A percentile compares a stretch with the other conserved stretches of the same genome.
phyloP scores from a whole-genome alignment of 2,113 vertebrate genomes.

The Arizona elegans region DNA sequence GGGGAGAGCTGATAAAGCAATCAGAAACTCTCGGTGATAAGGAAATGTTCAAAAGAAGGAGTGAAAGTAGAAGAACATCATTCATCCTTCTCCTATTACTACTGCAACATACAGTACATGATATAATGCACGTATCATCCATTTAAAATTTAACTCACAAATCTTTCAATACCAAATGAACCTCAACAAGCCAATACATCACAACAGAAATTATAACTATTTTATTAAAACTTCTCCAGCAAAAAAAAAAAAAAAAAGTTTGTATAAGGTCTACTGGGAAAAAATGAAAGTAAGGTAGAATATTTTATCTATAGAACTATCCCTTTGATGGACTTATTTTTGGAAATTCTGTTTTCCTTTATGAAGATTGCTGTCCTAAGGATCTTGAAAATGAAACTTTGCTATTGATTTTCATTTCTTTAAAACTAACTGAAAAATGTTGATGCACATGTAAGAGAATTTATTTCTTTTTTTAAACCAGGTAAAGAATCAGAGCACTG shows the following conservation, averaged over 20 bases:
- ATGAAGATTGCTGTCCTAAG: neutral
- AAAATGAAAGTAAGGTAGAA: neutral
- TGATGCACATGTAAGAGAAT: constrained; percentile 7
- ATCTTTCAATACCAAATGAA: neutral
- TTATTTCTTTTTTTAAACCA: constrained; percentile 43
- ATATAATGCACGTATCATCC: neutral
- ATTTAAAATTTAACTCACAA: neutral
- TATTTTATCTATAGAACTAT: neutral
- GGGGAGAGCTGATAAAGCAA: neutral
- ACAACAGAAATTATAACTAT: neutral
- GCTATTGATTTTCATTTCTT: neutral
- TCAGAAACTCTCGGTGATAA: neutral
- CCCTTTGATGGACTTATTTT: neutral
- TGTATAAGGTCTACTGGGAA: neutral
- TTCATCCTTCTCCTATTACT: neutral
- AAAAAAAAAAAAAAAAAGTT: neutral
- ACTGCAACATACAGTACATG: neutral
- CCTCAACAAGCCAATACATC: neutral
- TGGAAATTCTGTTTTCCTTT: neutral
- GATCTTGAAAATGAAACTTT: neutral
- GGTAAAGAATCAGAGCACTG: constrained; percentile 10
- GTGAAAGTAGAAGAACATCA: neutral
- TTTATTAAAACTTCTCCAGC: neutral
- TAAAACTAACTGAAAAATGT: neutral
- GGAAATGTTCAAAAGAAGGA: neutral